Conservation (phyloP, 35 echinoderm and acorn worm genomes). For the Antedon bifida region DNA sequence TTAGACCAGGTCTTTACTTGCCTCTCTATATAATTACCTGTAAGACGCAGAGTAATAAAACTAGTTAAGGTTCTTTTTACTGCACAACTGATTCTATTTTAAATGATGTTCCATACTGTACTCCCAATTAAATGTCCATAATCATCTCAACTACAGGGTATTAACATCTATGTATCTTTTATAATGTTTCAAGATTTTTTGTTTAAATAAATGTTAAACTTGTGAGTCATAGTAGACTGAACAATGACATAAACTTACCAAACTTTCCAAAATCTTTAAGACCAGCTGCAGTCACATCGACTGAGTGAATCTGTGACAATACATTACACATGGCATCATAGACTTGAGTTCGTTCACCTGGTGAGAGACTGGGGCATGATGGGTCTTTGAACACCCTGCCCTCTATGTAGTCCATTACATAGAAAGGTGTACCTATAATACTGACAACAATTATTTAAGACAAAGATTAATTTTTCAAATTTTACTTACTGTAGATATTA, state of each 20-base stretch:
- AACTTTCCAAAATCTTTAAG: slow-evolving; percentile 77
- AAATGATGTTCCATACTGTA: too few species aligned
- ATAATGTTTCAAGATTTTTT: too few species aligned
- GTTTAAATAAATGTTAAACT: too few species aligned
- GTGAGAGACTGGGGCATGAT: slow-evolving; percentile 40
- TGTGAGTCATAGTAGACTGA: too few species aligned
- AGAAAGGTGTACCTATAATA: slow-evolving; percentile 86
- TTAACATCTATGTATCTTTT: too few species aligned
- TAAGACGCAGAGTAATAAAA: background rate
- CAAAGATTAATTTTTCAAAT: background rate
- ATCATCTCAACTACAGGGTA: too few species aligned
- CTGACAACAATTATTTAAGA: slow-evolving; percentile 13
- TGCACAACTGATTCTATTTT: too few species aligned
- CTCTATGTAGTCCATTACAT: slow-evolving; percentile 73
- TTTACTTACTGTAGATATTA: background rate
- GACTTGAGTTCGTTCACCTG: slow-evolving; percentile 46
- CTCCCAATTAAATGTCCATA: too few species aligned
- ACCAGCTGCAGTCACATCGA: slow-evolving; percentile 62
- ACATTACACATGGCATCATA: slow-evolving; percentile 61
- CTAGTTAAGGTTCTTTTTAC: too few species aligned
- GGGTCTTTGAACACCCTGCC: slow-evolving; percentile 78
- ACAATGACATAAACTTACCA: slow-evolving; percentile 37
- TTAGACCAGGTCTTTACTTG: slow-evolving; percentile 82
- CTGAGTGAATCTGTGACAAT: slow-evolving; percentile 52
- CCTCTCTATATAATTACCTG: slow-evolving; percentile 81